phyloP scores from a whole-genome alignment of 2,888 invertebrate species.

The Yponomeuta evonymella region DNA sequence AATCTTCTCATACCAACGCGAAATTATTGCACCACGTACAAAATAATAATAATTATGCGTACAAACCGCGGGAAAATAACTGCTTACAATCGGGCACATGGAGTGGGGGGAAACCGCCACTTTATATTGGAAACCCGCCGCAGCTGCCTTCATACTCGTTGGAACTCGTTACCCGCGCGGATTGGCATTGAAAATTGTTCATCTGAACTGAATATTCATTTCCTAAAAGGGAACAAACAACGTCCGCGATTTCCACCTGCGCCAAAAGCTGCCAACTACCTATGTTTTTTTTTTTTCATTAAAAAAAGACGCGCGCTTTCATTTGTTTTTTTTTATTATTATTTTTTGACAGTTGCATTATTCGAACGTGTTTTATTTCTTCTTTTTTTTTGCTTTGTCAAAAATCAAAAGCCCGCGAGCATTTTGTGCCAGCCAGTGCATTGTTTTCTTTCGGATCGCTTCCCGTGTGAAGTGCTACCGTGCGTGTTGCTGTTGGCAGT shows the following conservation, averaged over 20 bases:
- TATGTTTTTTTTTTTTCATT: neutral
- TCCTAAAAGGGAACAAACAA: neutral
- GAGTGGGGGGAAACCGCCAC: constrained; percentile 46
- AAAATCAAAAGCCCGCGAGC: constrained; percentile 18
- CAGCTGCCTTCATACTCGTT: constrained; percentile 37
- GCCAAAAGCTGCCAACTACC: too few relatives aligned
- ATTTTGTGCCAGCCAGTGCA: constrained; percentile 15
- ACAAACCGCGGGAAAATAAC: constrained; percentile 22
- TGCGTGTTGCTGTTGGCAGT: constrained; percentile 16
- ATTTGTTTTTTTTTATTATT: neutral
- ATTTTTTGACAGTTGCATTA: neutral
- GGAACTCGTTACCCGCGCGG: constrained; percentile 22
- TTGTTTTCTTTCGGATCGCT: constrained; percentile 24
- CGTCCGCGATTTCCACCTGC: too few relatives aligned
- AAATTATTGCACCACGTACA: too few relatives aligned
- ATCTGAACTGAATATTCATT: neutral
- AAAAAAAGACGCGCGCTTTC: constrained; percentile 1
- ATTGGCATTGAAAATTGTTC: neutral
- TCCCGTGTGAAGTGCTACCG: constrained; percentile 29
- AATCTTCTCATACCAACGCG: too few relatives aligned
- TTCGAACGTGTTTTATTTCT: neutral
- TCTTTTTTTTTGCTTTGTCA: constrained; percentile 15
- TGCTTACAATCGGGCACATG: constrained; percentile 25
- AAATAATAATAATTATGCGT: too few relatives aligned
- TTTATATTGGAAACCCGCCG: constrained; percentile 47